Evolutionary conservation across 64 coral and sea anemone species (phyloP), one percentile per base, ranked within the genome.

Genomic region (Dendronephthya gigantea): DNA sequence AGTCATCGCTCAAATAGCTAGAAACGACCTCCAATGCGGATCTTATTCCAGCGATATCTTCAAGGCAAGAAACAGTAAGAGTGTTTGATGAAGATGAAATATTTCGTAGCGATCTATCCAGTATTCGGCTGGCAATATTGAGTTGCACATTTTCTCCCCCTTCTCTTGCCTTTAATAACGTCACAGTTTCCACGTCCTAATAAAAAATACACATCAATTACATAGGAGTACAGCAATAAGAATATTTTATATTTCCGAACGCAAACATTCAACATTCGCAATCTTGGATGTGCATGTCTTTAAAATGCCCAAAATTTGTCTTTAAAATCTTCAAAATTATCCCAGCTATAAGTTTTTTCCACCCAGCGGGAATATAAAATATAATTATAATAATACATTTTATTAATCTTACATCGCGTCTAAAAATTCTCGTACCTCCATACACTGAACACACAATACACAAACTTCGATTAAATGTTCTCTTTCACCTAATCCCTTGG

Each of bases 371-470:
- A n/a, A n/a, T n/a, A n/a, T n/a, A n/a, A n/a, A n/a, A n/a, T n/a
- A n/a, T n/a, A n/a, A n/a, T n/a, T n/a, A n/a, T n/a, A n/a, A n/a
- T n/a, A n/a, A n/a, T n/a, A n/a, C n/a, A n/a, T n/a, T n/a, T n/a
- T n/a, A n/a, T n/a, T n/a, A n/a, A n/a, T n/a, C 11, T 45, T 45
- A 45, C 11, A 45, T 45, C 11, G 41, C 41, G 11, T 6, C 4
- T 45, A 45, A 6, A 45, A 45, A 45, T 45, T 11, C 41, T 45
- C 49, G 5, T 65, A 94, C 93, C 93, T 94, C 93, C 83, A 91
- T 94, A 56, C 93, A 94, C 83, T 94, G 93, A 7, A 94, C 85
- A 49, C 83, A 94, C 65, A 94, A 31, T 9, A 91, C 87, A 50
- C 90, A 91, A 30, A 94, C 93, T 87, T 94, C 90, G 27, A 89